Evolutionary conservation across 1,140 invertebrate genomes (phyloP).

Genomic region (Heliconius melpomene): DNA sequence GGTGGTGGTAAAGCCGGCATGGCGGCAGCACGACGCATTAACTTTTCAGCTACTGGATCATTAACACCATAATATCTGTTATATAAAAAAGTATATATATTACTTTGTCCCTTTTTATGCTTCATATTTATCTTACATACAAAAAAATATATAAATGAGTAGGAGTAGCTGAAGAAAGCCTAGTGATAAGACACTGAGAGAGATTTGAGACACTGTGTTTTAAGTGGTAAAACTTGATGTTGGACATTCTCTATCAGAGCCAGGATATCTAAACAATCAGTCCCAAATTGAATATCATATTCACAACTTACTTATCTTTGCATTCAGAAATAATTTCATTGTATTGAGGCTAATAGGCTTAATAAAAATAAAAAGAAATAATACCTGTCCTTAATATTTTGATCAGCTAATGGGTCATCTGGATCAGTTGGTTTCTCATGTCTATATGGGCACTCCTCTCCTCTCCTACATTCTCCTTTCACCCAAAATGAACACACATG

Average conservation of each 20-base stretch:
- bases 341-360: background rate
- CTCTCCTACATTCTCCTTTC: conserved; percentile 99
- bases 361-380: background rate
- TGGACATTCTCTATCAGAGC: too few relatives aligned
- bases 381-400: conserved; percentile 97
- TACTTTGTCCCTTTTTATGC: too few relatives aligned
- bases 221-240: too few relatives aligned
- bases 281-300: too few relatives aligned
- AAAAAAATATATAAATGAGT: too few relatives aligned
- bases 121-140: too few relatives aligned
- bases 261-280: too few relatives aligned
- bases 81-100: background rate
- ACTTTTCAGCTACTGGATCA: conserved; percentile 99
- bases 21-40: conserved; percentile 95
- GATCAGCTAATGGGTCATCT: conserved; percentile 99
- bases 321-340: too few relatives aligned
- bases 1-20: conserved; percentile 97
- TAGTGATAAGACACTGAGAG: too few relatives aligned
- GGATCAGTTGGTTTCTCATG: conserved; percentile 99
- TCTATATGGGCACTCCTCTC: conserved; percentile 99
- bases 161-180: too few relatives aligned
- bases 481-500: conserved; percentile 99
- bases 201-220: background rate
- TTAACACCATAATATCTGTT: conserved; percentile 96
- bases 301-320: too few relatives aligned